phyloP scores from a whole-genome alignment of 2,113 vertebrate species.

The Chionomys nivalis region DNA sequence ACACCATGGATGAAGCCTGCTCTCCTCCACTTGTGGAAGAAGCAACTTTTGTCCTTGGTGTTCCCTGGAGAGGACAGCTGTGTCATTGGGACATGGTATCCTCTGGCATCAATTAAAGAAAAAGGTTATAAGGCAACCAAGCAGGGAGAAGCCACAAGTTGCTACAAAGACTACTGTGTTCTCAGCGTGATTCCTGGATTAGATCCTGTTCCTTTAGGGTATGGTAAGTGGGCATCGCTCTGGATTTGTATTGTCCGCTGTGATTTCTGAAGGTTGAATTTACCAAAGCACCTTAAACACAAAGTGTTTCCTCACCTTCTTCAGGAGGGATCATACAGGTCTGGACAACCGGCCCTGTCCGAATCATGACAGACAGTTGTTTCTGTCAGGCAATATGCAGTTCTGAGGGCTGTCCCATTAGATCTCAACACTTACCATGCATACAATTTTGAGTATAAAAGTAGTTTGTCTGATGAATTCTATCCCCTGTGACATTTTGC shows the following conservation, averaged over 20 bases:
- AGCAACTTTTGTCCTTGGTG: background rate
- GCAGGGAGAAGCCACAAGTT: background rate
- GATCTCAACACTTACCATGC: background rate
- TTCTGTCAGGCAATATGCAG: background rate
- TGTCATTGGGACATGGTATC: background rate
- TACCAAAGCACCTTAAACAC: background rate
- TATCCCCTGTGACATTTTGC: slow-evolving; percentile 14
- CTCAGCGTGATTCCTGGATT: background rate
- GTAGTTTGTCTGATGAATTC: background rate
- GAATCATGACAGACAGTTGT: background rate
- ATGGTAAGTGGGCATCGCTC: background rate
- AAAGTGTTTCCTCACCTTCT: background rate
- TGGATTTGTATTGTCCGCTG: background rate
- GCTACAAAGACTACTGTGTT: background rate
- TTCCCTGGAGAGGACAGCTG: background rate
- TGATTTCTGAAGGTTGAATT: slow-evolving; percentile 23
- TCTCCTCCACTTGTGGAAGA: background rate
- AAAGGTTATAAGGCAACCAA: background rate
- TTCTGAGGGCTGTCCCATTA: background rate
- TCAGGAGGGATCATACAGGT: background rate
- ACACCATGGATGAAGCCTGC: background rate
- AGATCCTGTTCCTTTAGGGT: background rate
- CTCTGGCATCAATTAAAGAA: slow-evolving; percentile 6
- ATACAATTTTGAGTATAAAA: background rate
- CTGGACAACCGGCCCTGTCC: background rate